A percentile compares a stretch with the other conserved stretches of the same genome.
phyloP scores from a whole-genome alignment of 2,888 invertebrate genomes.

The Salpingus planirostris region DNA sequence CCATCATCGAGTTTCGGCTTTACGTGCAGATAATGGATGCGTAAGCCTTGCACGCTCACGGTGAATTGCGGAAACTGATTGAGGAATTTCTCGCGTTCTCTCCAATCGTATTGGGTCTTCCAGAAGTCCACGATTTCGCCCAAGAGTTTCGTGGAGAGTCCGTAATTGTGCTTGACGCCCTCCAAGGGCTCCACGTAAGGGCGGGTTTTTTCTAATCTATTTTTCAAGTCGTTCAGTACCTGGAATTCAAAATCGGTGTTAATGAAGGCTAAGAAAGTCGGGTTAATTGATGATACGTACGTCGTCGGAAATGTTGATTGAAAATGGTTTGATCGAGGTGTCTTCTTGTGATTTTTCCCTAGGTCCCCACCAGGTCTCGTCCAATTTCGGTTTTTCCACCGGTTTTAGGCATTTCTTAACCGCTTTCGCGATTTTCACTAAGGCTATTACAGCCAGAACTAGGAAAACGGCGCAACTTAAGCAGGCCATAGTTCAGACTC shows the following conservation, averaged over 20 bases:
- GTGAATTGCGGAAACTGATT: conserved; percentile 60
- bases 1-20: conserved; percentile 37
- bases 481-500: no score
- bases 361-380: conserved; percentile 52
- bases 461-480: no score
- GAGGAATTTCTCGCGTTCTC: conserved; percentile 48
- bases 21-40: conserved; percentile 58
- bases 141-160: conserved; percentile 63
- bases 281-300: conserved; percentile 35
- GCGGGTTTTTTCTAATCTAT: neutral
- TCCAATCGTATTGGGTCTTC: conserved; percentile 60
- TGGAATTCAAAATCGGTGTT: neutral
- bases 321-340: conserved; percentile 49
- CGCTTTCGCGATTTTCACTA: no score
- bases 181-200: conserved; percentile 43
- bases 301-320: conserved; percentile 51
- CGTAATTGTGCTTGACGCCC: conserved; percentile 64
- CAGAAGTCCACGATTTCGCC: conserved; percentile 63
- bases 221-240: neutral
- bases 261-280: neutral
- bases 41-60: conserved; percentile 60
- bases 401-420: no score
- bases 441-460: no score
- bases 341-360: conserved; percentile 45
- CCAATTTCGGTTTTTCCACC: conserved; percentile 27